These are phyloP conservation scores for Pterocles gutturalis DNA, from an alignment of 2,113 vertebrate genomes.

Conservation along the genomic window DNA sequence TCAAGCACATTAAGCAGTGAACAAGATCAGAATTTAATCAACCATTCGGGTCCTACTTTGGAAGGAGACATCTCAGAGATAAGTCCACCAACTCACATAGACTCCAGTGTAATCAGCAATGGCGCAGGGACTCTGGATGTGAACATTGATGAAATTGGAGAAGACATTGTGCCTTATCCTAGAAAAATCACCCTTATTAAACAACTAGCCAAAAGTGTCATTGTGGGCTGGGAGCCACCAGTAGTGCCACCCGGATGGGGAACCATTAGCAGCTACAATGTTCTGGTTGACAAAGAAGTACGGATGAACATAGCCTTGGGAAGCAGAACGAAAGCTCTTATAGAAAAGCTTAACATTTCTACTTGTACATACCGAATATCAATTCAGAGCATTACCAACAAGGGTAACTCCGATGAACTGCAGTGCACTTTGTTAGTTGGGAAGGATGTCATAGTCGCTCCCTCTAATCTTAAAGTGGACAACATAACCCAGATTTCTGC, in stretches of 20 bases:
- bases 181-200: conserved; percentile 96
- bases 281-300: conserved; percentile 92
- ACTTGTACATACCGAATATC: conserved; percentile 91
- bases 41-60: conserved; percentile 13
- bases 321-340: conserved; percentile 90
- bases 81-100: conserved; percentile 69
- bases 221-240: conserved; percentile 96
- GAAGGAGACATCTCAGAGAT: conserved; percentile 78
- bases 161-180: conserved; percentile 99
- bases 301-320: conserved; percentile 89
- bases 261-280: conserved; percentile 90
- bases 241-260: conserved; percentile 92
- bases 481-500: conserved; percentile 89
- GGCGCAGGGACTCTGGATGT: conserved; percentile 87
- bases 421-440: conserved; percentile 94
- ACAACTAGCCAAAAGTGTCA: conserved; percentile 97
- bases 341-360: conserved; percentile 93
- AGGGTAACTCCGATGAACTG: conserved; percentile 90
- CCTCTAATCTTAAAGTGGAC: conserved; percentile 90
- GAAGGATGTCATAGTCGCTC: conserved; percentile 93
- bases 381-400: conserved; percentile 89
- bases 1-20: conserved; percentile 80
- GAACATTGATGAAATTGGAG: conserved; percentile 91
- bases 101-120: conserved; percentile 75
- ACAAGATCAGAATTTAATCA: conserved; percentile 83